phyloP scores from a whole-genome alignment of 2,888 invertebrate genomes.

The Seira sanloemensis region DNA sequence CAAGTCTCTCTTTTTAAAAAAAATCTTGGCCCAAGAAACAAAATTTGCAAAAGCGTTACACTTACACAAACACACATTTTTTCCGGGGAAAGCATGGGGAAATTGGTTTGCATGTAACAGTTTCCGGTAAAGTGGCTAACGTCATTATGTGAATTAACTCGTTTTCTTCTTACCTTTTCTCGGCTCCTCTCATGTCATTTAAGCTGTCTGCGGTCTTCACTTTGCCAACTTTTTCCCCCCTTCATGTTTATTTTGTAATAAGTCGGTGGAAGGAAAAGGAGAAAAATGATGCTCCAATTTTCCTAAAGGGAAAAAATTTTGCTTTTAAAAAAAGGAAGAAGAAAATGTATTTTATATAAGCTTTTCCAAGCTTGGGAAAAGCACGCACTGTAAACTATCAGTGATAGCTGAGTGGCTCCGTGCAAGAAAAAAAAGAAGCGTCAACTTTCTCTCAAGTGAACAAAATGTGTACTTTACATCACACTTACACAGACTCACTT shows the following conservation, averaged over 20 bases:
- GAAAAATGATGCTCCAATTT: neutral
- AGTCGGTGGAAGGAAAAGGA: neutral
- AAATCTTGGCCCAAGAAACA: no score
- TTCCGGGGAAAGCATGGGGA: neutral
- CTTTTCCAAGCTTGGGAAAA: no score
- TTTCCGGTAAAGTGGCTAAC: neutral
- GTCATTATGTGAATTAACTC: conserved; percentile 10
- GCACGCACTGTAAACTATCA: no score
- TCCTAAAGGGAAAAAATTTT: no score
- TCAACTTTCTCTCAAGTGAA: no score
- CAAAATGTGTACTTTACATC: neutral
- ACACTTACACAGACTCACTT: no score
- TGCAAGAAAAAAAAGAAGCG: no score
- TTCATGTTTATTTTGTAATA: neutral
- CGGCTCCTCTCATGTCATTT: conserved; percentile 12
- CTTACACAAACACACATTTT: neutral
- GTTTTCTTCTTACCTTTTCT: neutral
- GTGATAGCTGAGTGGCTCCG: no score
- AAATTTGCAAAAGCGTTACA: neutral
- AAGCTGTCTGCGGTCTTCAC: conserved; percentile 14
- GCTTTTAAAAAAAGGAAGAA: no score
- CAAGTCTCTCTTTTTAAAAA: no score
- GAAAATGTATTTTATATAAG: no score
- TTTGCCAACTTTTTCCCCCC: neutral
- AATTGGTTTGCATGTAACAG: neutral